Evolutionary conservation across 2,888 invertebrate species (phyloP).

Genomic region (Drosophila buzzatii): DNA sequence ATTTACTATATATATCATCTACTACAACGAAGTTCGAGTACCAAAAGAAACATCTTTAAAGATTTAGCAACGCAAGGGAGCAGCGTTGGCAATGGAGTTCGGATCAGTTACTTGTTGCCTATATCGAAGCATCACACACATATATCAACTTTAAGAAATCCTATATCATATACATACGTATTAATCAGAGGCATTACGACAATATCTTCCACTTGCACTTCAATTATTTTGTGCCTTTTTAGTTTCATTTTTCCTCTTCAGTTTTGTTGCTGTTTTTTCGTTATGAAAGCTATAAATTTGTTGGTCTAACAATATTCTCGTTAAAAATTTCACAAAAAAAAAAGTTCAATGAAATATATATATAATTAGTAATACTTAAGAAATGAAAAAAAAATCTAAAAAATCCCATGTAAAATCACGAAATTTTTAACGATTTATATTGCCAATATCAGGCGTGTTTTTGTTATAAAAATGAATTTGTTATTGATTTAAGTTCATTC

Average conservation of each 20-base stretch:
- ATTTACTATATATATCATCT: too few relatives aligned
- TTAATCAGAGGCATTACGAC: conserved; percentile 7
- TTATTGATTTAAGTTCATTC: conserved; percentile 47
- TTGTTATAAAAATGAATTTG: conserved; percentile 60
- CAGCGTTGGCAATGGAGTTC: not conserved
- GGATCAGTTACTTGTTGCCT: not conserved
- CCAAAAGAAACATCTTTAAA: not conserved
- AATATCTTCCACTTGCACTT: conserved; percentile 22
- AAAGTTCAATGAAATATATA: conserved; percentile 9
- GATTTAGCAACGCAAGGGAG: not conserved
- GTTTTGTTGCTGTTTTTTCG: conserved; percentile 61
- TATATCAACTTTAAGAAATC: not conserved
- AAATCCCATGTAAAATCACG: conserved; percentile 34
- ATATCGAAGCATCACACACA: not conserved
- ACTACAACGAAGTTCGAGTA: not conserved
- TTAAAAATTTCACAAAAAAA: conserved; percentile 61
- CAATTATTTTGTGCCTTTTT: conserved; percentile 64
- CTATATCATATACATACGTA: not conserved
- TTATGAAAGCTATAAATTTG: conserved; percentile 76
- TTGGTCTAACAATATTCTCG: conserved; percentile 81
- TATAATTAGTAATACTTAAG: not conserved
- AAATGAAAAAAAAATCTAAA: conserved; percentile 3
- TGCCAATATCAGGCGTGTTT: conserved; percentile 77
- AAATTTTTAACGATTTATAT: conserved; percentile 73
- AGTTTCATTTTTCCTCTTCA: conserved; percentile 43